A percentile compares a stretch with the other conserved stretches of the same genome.
Evolutionary conservation across 1,140 invertebrate genomes (phyloP).

Genomic region (Hormaphis cornu): DNA sequence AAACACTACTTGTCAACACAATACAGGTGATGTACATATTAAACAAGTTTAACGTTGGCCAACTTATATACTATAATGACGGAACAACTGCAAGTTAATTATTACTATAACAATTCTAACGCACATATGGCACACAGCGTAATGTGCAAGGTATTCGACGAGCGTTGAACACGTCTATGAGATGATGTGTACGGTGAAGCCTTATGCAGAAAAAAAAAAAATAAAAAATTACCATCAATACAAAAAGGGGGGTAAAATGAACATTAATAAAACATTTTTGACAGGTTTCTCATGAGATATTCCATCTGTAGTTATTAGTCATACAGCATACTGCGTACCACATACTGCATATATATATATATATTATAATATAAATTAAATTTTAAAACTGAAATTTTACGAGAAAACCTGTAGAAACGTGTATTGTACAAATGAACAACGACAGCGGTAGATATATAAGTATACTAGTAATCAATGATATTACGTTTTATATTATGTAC

Average conservation of each 20-base stretch:
- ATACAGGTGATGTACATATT: not conserved
- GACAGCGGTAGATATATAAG: too few species aligned
- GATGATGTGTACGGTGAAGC: not conserved
- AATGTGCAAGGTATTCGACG: not conserved
- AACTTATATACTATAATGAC: not conserved
- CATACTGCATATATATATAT: not conserved
- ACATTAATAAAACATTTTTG: not conserved
- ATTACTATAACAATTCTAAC: not conserved
- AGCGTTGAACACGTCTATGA: not conserved
- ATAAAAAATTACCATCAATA: too few species aligned
- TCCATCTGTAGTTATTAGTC: not conserved
- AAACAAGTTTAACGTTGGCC: not conserved
- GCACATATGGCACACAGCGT: not conserved
- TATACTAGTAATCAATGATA: too few species aligned
- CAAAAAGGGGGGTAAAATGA: not conserved
- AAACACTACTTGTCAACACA: not conserved
- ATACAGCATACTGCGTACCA: not conserved
- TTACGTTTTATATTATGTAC: too few species aligned
- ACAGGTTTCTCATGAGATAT: conserved; percentile 2
- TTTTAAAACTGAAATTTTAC: too few species aligned
- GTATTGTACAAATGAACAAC: too few species aligned
- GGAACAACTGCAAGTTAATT: not conserved
- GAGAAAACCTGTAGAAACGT: too few species aligned
- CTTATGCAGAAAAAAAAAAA: too few species aligned
- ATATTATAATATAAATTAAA: too few species aligned